Percentiles rank a stretch among this genome's conserved stretches.
Conservation (phyloP, 1,140 invertebrate genomes). For the Habropoda laboriosa region DNA sequence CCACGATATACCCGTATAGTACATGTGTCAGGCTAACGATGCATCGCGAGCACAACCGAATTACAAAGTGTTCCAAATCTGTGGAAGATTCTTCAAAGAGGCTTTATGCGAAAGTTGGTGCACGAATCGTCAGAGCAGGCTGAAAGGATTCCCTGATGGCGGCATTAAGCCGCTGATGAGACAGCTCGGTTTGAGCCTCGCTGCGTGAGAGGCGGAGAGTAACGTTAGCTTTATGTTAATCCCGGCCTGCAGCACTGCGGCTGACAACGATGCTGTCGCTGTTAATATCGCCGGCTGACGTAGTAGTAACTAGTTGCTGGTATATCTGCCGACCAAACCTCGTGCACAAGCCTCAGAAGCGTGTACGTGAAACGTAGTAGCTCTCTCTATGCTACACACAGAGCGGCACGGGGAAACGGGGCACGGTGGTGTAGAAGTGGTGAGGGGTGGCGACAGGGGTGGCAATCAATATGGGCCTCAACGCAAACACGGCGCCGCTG, state of each 20-base stretch:
- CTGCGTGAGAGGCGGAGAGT: slow-evolving; percentile 49
- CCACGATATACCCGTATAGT: not conserved
- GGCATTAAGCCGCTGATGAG: slow-evolving; percentile 38
- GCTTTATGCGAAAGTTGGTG: slow-evolving; percentile 7
- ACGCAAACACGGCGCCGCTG: slow-evolving; percentile 81
- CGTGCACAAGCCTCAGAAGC: slow-evolving; percentile 51
- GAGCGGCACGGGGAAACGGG: slow-evolving; percentile 16
- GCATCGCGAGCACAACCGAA: not conserved
- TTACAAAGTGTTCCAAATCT: not conserved
- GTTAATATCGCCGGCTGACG: slow-evolving; percentile 79
- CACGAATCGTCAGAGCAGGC: not conserved
- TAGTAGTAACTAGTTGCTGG: slow-evolving; percentile 76
- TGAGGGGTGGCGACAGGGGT: slow-evolving; percentile 78
- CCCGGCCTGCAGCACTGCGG: slow-evolving; percentile 74
- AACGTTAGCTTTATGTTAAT: slow-evolving; percentile 76
- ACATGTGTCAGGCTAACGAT: not conserved
- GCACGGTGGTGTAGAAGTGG: slow-evolving; percentile 65
- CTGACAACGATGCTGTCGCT: slow-evolving; percentile 78
- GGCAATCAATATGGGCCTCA: slow-evolving; percentile 83
- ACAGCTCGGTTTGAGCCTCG: slow-evolving; percentile 52
- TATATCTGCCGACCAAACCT: slow-evolving; percentile 71
- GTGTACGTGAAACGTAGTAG: slow-evolving; percentile 62
- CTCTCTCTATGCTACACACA: slow-evolving; percentile 67
- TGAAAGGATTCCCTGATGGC: not conserved
- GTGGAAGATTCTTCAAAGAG: slow-evolving; percentile 1